These are phyloP conservation scores for Motacilla tschutschensis DNA, from an alignment of 2,113 vertebrate species.

Conservation along the genomic window DNA sequence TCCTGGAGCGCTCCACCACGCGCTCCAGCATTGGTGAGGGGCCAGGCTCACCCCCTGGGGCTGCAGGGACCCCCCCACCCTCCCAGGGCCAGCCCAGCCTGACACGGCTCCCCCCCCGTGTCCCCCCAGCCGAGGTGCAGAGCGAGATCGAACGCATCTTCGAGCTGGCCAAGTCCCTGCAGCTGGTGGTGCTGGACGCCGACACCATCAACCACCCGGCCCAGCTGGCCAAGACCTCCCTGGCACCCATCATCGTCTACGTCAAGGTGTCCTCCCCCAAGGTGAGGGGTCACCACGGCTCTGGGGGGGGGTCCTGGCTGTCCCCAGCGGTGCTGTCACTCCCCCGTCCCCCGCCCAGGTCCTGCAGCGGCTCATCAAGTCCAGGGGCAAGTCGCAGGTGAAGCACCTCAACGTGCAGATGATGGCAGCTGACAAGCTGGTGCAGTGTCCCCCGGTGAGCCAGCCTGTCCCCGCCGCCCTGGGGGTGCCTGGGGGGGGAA, in stretches of 20 bases:
- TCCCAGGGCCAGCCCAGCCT: neutral
- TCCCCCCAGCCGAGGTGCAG: slow-evolving; percentile 87
- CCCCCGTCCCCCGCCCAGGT: slow-evolving; percentile 70
- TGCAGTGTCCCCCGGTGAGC: slow-evolving; percentile 94
- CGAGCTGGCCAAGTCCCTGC: slow-evolving; percentile 93
- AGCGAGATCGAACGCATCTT: slow-evolving; percentile 97
- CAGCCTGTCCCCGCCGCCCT: rapidly evolving
- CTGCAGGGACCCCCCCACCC: neutral
- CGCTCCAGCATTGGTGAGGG: slow-evolving; percentile 93
- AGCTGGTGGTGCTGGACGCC: slow-evolving; percentile 91
- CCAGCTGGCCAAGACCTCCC: slow-evolving; percentile 93
- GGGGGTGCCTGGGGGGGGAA: neutral
- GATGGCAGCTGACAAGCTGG: slow-evolving; percentile 93
- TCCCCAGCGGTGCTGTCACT: rapidly evolving
- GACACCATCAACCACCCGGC: slow-evolving; percentile 96
- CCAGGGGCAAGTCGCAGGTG: slow-evolving; percentile 94
- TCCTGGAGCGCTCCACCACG: slow-evolving; percentile 93
- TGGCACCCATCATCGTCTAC: slow-evolving; percentile 93
- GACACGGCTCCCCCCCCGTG: rapidly evolving
- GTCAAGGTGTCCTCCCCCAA: slow-evolving; percentile 97
- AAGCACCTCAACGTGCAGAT: slow-evolving; percentile 96
- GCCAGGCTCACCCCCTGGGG: rapidly evolving
- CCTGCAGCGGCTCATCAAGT: slow-evolving; percentile 91
- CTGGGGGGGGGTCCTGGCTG: rapidly evolving
- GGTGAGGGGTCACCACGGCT: slow-evolving; percentile 55